These are phyloP conservation scores for Chaetops frenatus DNA, from an alignment of 2,113 vertebrate species.

Conservation along the genomic window DNA sequence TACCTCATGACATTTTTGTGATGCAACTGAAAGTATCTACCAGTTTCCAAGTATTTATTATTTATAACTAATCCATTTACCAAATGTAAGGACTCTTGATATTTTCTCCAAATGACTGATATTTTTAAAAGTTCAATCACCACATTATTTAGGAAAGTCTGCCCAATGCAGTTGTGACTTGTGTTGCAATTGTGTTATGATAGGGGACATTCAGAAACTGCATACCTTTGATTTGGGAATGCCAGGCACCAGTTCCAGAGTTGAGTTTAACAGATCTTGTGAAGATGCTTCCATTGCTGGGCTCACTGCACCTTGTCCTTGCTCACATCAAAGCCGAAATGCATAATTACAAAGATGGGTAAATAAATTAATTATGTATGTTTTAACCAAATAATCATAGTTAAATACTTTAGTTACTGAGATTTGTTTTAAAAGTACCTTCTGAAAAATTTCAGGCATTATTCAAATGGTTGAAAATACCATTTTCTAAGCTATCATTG, in stretches of 20 bases:
- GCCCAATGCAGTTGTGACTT: background rate
- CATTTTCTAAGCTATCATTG: background rate
- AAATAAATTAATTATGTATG: background rate
- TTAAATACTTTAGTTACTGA: background rate
- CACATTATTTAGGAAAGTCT: background rate
- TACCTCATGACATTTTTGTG: conserved; percentile 40
- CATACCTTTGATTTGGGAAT: background rate
- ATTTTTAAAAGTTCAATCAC: conserved; percentile 17
- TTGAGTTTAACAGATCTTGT: background rate
- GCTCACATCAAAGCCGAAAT: background rate
- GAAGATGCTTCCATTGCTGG: background rate
- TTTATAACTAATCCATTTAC: conserved; percentile 20
- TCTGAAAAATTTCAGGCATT: background rate
- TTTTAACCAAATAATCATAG: background rate
- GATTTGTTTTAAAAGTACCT: background rate
- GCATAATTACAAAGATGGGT: background rate
- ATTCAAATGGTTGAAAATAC: background rate
- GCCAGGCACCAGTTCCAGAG: background rate
- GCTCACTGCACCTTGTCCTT: background rate
- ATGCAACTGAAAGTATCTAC: conserved; percentile 12
- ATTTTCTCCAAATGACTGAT: background rate
- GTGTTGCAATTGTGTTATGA: background rate
- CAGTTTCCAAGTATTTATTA: background rate
- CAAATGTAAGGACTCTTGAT: background rate
- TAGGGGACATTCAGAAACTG: background rate